Evolutionary conservation across 2,113 vertebrate species (phyloP).

Genomic region (Tautogolabrus adspersus): DNA sequence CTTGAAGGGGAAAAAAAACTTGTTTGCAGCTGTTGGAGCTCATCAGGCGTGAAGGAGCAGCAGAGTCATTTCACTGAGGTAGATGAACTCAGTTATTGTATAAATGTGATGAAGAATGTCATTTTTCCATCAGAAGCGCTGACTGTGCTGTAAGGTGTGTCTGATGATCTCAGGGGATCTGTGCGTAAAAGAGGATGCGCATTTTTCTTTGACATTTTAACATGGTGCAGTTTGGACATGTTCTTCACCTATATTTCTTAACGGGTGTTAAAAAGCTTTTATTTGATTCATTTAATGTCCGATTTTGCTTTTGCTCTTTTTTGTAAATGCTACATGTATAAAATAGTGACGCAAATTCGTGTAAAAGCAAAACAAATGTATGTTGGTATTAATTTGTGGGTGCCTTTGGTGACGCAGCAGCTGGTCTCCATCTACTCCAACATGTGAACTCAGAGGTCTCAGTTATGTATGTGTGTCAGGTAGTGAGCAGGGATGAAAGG

Average conservation of each 20-base stretch:
- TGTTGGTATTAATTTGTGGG: not conserved
- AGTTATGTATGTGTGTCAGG: not conserved
- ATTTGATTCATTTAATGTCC: no score
- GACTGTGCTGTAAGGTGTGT: conserved; percentile 74
- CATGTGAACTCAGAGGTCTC: conserved; percentile 4
- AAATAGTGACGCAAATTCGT: not conserved
- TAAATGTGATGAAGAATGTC: conserved; percentile 42
- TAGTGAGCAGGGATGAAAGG: conserved; percentile 6
- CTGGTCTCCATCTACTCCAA: not conserved
- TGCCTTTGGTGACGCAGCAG: conserved; percentile 38
- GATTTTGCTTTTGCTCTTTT: not conserved
- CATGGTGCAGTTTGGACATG: not conserved
- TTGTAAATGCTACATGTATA: not conserved
- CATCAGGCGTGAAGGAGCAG: conserved; percentile 56
- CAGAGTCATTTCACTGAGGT: conserved; percentile 59
- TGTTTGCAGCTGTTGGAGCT: conserved; percentile 61
- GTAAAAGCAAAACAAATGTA: not conserved
- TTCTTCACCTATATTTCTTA: not conserved
- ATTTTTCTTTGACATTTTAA: conserved; percentile 41
- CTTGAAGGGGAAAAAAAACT: conserved; percentile 50
- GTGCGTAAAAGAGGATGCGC: conserved; percentile 66
- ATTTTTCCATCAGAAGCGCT: conserved; percentile 9
- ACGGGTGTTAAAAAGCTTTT: not conserved
- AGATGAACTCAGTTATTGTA: conserved; percentile 3
- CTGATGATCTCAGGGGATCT: conserved; percentile 30